Evolutionary conservation across 2,888 invertebrate species (phyloP).

Genomic region (Dasysyrphus albostriatus): DNA sequence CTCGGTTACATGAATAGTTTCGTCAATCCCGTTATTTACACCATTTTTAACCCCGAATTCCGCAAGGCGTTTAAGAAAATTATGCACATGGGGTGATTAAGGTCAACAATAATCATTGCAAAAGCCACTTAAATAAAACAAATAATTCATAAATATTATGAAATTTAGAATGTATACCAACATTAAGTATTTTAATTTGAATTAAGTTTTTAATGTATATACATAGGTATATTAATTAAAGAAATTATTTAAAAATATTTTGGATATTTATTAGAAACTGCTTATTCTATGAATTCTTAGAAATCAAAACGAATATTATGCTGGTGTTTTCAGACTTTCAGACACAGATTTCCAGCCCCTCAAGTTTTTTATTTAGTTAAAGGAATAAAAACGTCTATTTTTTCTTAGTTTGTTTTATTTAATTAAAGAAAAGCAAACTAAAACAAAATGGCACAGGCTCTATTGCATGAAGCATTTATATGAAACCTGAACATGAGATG

Average conservation of each 20-base stretch:
- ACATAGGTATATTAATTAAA: no score
- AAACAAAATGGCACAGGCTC: no score
- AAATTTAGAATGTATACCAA: conserved; percentile 33
- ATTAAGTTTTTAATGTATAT: background rate
- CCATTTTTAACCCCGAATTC: conserved; percentile 98
- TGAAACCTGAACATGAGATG: no score
- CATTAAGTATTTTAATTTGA: background rate
- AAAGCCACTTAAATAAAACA: conserved; percentile 36
- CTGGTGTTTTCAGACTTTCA: no score
- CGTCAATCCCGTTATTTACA: conserved; percentile 96
- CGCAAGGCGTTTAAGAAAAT: conserved; percentile 98
- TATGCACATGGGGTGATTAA: conserved; percentile 87
- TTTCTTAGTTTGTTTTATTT: no score
- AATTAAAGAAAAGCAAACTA: no score
- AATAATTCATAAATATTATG: conserved; percentile 72
- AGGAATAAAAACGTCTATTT: no score
- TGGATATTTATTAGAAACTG: background rate
- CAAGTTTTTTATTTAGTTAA: no score
- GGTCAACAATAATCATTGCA: conserved; percentile 45
- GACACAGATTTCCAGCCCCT: no score
- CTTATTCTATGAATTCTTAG: no score
- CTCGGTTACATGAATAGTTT: conserved; percentile 98
- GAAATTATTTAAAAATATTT: background rate
- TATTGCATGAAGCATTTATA: no score
- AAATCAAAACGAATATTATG: no score